Conservation (phyloP, 2,797 vertebrate genomes). For the Rhinatrema bivittatum region DNA sequence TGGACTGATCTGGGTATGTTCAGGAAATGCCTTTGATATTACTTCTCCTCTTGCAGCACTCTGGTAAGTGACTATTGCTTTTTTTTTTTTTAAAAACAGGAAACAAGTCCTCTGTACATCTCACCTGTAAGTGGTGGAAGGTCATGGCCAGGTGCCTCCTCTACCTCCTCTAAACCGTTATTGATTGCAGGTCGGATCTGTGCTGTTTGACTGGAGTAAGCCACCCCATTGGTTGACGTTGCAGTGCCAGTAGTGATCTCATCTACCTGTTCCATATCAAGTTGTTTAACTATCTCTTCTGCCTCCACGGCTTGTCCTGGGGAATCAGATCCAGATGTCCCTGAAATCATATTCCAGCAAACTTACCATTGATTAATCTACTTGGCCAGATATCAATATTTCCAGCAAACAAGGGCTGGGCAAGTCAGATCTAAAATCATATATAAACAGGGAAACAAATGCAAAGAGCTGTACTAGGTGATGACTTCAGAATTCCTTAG, state of each 20-base stretch:
- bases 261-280: constrained; percentile 88
- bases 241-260: constrained; percentile 81
- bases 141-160: constrained; percentile 72
- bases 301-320: constrained; percentile 89
- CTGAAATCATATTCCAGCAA: constrained; percentile 36
- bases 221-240: constrained; percentile 60
- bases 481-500: no score
- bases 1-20: no score
- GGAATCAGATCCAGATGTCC: constrained; percentile 83
- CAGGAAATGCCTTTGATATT: no score
- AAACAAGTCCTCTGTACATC: no score
- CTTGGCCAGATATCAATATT: no score
- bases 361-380: background rate
- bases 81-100: no score
- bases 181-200: constrained; percentile 55
- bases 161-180: constrained; percentile 63
- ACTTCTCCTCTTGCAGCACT: no score
- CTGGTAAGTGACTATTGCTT: no score
- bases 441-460: no score
- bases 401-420: no score
- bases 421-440: no score
- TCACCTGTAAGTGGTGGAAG: constrained; percentile 88
- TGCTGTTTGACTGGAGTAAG: constrained; percentile 58
- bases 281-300: constrained; percentile 92
- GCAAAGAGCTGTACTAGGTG: no score